Evolutionary conservation across 1,140 invertebrate genomes (phyloP).

Genomic region (Mactra quadrangularis): DNA sequence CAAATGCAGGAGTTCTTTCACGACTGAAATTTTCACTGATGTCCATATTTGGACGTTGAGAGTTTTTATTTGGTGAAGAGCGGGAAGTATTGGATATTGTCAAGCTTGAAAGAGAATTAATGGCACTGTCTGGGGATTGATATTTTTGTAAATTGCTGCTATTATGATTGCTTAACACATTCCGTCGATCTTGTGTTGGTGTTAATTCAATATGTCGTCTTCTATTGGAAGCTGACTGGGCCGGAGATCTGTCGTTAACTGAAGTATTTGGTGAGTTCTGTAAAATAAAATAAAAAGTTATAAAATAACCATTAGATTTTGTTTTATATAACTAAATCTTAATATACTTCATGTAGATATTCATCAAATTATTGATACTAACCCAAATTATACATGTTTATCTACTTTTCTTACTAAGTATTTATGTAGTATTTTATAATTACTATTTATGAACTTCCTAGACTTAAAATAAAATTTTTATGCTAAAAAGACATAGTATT

Average conservation of each 20-base stretch:
- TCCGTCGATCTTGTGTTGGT: conserved; percentile 21
- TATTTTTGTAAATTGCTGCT: neutral
- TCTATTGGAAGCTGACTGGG: conserved; percentile 27
- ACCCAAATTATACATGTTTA: too few relatives aligned
- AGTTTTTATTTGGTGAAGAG: conserved; percentile 4
- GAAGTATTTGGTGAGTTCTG: conserved; percentile 4
- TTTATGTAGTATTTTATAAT: too few relatives aligned
- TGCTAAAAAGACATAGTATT: too few relatives aligned
- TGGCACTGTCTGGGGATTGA: conserved; percentile 50
- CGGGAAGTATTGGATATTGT: conserved; percentile 17
- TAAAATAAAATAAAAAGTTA: neutral
- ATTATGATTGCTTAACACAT: conserved; percentile 10
- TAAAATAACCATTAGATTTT: neutral
- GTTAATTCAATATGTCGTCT: conserved; percentile 27
- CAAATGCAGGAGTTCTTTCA: conserved; percentile 47
- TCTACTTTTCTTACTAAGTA: too few relatives aligned
- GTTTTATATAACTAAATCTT: too few relatives aligned
- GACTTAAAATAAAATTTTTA: too few relatives aligned
- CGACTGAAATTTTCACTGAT: conserved; percentile 10
- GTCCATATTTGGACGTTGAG: neutral
- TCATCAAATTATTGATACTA: too few relatives aligned
- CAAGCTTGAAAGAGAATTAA: conserved; percentile 45
- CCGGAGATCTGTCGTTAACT: conserved; percentile 8
- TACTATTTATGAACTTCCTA: too few relatives aligned
- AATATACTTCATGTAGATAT: too few relatives aligned